Evolutionary conservation across 64 coral and sea anemone species (phyloP), one percentile per base, ranked within the genome.

Genomic region (Pocillopora damicornis): DNA sequence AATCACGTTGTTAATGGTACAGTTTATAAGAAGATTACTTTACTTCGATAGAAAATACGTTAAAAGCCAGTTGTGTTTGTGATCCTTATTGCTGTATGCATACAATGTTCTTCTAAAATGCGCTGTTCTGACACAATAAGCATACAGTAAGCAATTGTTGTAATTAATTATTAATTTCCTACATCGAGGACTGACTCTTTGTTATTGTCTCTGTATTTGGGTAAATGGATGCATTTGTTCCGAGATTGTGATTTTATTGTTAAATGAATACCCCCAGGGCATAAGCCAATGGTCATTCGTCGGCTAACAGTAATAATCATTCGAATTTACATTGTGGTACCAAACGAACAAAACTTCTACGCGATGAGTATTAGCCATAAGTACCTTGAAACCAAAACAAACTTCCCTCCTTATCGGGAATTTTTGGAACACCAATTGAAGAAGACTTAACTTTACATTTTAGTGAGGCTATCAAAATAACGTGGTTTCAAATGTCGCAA

Each of bases 261-360:
- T n/a, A 15, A 22, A 69, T 42, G 42, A 10, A 67, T 61, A 68
- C 64, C 81, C 11, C n/a, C 18, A 68, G 51, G 81, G 81, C 5
- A 25, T 23, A 15, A 72, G 35, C 81, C 42, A 85, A 85, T 85
- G 20, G 37, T 71, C 71, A 22, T 73, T 13, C 65, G 37, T 26
- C 23, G 14, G 64, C 36, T 34, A 56, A 13, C 5, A 85, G 65
- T 58, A 73, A 85, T 85, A 85, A 58, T 71, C 37, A 85, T 85
- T 72, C 22, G 58, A 85, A 85, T 85, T 84, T 72, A 58, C 63
- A 85, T 85, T 85, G 81, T 65, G 64, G 81, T 85, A 42, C 65
- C 17, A 17, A 72, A 65, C 36, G 38, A 85, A 57, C 67, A 17
- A 20, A 58, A 68, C 36, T 68, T 37, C 35, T 59, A 58, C 56